Base-by-base conservation (phyloP, 2,888 invertebrate species). In the Callyntrura sp. region DNA sequence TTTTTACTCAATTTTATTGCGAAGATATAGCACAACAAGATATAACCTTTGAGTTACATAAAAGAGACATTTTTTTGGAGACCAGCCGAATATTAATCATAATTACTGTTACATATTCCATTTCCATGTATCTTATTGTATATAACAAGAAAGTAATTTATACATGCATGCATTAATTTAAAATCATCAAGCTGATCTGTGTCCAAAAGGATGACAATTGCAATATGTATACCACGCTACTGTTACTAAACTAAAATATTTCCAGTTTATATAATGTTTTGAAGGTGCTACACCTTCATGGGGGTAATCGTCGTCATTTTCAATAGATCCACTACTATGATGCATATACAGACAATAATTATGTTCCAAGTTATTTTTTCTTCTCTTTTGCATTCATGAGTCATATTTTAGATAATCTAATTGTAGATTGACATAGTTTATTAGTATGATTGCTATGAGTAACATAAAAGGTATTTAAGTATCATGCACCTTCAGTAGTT, bases 1-100 rank as follows among this genome's bases (percentile, higher is more conserved):
- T 85, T 86, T 83, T 76, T 73, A 65, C 57, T 85, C 89, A 90
- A 68, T 65, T 90, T 90, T 90, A 90, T 90, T 90, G 89, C 85
- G 85, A 90, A 84, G 85, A 90, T 82, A 73, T 85, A 90, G 89
- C 89, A 81, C 85, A 90, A 70, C 48, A 78, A 73, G 57, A 68
- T 60, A 68, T 79, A 14, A 60, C 35, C 6, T 62, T 84, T 45
- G 9, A 60, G 6, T 85, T 68, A 17, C 86, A 86, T 43, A 81
- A 90, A 85, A 85, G 90, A 90, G 90, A 90, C 90, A 90, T 90
- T 85, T 51, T 43, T 76, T 62, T 11, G 51, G 14, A 78, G 89
- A 89, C 89, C 89, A 89, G 89, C 89, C 79, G 73, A 85, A 76
- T 73, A 76, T 25, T 23, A 14, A 51, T 51, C 0, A 76, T 76